Percentiles rank a stretch among this genome's conserved stretches.
Evolutionary conservation across 1,140 invertebrate genomes (phyloP).

Genomic region (Neotoxoptera formosana): DNA sequence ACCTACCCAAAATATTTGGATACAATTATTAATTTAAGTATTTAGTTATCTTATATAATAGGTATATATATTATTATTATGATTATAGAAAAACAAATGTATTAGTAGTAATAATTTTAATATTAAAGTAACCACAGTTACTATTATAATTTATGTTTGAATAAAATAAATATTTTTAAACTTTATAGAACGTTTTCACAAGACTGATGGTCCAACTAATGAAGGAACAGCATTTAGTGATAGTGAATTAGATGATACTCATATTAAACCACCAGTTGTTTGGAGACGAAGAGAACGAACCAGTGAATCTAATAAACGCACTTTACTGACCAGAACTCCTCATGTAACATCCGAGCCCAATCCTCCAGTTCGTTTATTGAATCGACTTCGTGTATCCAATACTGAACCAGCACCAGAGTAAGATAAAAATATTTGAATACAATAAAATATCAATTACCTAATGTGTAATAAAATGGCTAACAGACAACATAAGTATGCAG

Average conservation of each 20-base stretch:
- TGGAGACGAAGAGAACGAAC: slow-evolving; percentile 58
- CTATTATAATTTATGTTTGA: not conserved
- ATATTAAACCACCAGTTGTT: slow-evolving; percentile 53
- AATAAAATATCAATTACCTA: not conserved
- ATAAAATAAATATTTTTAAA: not conserved
- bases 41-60: too few species aligned
- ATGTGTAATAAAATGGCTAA: not conserved
- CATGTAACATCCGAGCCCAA: slow-evolving; percentile 58
- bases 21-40: not conserved
- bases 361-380: slow-evolving; percentile 56
- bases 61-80: too few species aligned
- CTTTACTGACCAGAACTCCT: slow-evolving; percentile 52
- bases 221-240: slow-evolving; percentile 65
- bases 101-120: not conserved
- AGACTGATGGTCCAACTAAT: slow-evolving; percentile 38
- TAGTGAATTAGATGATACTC: slow-evolving; percentile 66
- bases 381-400: slow-evolving; percentile 55
- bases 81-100: too few species aligned
- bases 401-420: slow-evolving; percentile 50
- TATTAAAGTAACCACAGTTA: not conserved
- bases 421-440: not conserved
- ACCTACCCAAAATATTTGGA: too few species aligned
- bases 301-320: slow-evolving; percentile 50
- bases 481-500: not conserved
- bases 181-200: slow-evolving; percentile 10